Evolutionary conservation across 2,113 vertebrate genomes (phyloP), one percentile per base, ranked within the genome.

Genomic region (Cranoglanis bouderius): DNA sequence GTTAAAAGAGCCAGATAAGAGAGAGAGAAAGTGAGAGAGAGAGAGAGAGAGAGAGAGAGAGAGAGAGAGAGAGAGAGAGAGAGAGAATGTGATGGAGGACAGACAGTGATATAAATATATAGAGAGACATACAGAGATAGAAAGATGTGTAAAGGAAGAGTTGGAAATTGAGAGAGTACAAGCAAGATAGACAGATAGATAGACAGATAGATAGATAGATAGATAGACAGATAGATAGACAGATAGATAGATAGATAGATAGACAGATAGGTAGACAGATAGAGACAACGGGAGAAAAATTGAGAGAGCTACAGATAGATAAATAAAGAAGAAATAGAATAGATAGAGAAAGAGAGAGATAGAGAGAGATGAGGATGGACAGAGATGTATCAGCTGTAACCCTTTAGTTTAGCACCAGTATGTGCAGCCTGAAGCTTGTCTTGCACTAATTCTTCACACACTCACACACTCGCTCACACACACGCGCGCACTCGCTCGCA

Each of bases 41-140:
- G 57, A 53, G 12, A 2, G 51, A 49, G 9, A 49, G n/a, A 49
- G 61, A 63, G 61, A 29, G 61, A 61, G 6, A 61, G 21, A 59
- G 59, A 29, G 8, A 24, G 4, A 59, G 6, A 21, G 4, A 59
- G 19, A 59, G 57, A 7, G 26, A 9, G 59, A 13, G 29, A 32
- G 63, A 35, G 4, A 89, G 85, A 91, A n/a, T n/a, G n/a, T n/a
- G 83, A n/a, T 65, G 91, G 90, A 43, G 87, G 91, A 40, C 35
- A 74, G 8, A 74, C 16, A 21, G 18, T 24, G 32, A 14, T 10
- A 49, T 51, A 51, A 51, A 53, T 53, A 53, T 14, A 32, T 6
- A 32, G 14, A 18, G 4, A 32, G n/a, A 53, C 51, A 53, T 3
- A 53, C 51, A 67, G 29, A 19, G 35, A 43, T 1, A 4, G 18